Conservation (phyloP, 2,113 vertebrate genomes). For the Sclerurus mexicanus region DNA sequence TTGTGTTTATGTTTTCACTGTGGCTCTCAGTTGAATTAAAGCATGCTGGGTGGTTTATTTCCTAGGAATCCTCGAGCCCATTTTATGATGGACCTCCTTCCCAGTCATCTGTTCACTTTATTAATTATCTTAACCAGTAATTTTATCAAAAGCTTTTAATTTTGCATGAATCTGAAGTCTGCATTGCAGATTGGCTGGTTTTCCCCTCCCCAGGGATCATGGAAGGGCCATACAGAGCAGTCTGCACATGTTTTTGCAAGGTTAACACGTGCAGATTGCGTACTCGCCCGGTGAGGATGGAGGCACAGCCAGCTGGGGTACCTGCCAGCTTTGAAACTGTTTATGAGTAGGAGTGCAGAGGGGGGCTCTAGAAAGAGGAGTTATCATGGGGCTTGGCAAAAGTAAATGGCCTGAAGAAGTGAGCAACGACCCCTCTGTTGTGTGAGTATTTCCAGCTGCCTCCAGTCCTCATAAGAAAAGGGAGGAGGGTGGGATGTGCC, state of each 20-base stretch:
- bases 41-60: not conserved
- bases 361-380: not conserved
- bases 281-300: not conserved
- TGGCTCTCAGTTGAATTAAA: not conserved
- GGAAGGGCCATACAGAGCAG: not conserved
- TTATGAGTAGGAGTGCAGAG: not conserved
- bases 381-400: not conserved
- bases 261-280: fast-evolving
- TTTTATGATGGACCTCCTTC: not conserved
- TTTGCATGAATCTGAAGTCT: not conserved
- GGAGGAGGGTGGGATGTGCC: not conserved
- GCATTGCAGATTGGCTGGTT: not conserved
- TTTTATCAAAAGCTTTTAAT: not conserved
- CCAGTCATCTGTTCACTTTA: not conserved
- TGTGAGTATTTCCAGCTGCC: not conserved
- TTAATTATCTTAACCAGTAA: not conserved
- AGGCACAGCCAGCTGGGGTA: not conserved
- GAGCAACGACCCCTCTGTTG: fast-evolving
- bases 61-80: not conserved
- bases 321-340: not conserved
- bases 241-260: not conserved
- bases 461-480: not conserved
- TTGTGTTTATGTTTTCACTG: not conserved
- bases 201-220: not conserved
- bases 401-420: not conserved